phyloP scores from a whole-genome alignment of 2,797 vertebrate genomes.

The Nasua narica region DNA sequence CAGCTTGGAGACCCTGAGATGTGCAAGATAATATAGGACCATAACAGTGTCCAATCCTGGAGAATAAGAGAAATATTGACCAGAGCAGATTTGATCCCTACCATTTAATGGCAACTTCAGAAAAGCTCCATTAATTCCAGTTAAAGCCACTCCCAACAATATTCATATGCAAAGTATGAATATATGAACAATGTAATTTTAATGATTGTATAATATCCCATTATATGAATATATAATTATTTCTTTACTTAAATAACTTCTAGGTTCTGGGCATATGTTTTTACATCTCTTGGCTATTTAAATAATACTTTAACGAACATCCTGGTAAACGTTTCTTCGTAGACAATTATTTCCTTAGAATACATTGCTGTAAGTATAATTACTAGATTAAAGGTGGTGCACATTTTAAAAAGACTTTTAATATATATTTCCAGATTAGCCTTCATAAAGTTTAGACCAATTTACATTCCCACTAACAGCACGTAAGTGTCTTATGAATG shows the following conservation, averaged over 20 bases:
- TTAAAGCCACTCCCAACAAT: background rate
- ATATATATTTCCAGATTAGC: background rate
- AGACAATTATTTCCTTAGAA: conserved; percentile 21
- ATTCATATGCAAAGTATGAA: background rate
- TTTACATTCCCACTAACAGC: background rate
- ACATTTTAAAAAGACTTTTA: background rate
- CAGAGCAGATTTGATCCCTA: background rate
- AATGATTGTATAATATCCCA: background rate
- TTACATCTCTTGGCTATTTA: conserved; percentile 5
- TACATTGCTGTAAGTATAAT: background rate
- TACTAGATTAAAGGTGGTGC: background rate
- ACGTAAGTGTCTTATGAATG: background rate
- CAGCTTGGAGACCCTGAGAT: background rate
- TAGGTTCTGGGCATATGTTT: background rate
- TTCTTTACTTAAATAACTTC: background rate
- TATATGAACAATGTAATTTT: background rate
- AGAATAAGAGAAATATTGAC: background rate
- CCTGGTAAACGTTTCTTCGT: background rate
- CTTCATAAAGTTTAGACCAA: background rate
- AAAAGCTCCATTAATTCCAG: background rate
- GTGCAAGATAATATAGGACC: background rate
- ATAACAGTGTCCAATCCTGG: background rate
- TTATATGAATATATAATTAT: background rate
- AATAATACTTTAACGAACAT: conserved; percentile 2
- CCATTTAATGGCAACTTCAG: background rate